These are phyloP conservation scores for Gadus macrocephalus DNA, from an alignment of 2,113 vertebrate genomes.

Conservation along the genomic window DNA sequence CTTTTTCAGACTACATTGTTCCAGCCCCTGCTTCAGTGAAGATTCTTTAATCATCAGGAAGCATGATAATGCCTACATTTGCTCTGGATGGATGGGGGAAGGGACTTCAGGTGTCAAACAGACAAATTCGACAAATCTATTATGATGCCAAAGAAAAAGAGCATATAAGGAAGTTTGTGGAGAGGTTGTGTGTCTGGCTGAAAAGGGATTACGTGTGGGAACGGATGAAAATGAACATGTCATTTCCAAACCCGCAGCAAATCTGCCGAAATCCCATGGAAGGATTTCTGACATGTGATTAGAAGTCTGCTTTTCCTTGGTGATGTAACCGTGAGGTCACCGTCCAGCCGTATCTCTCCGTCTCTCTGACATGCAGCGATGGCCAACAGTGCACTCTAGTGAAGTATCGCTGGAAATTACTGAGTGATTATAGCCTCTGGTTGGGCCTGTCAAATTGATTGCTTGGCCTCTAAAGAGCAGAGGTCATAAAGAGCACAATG, in stretches of 20 bases:
- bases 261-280: constrained; percentile 45
- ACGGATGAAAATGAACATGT: constrained; percentile 18
- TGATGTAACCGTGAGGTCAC: constrained; percentile 5
- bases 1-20: constrained; percentile 38
- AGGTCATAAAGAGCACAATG: too few species aligned
- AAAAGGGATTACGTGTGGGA: constrained; percentile 52
- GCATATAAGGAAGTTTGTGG: constrained; percentile 22
- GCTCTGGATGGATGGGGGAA: constrained; percentile 42
- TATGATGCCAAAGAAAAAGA: constrained; percentile 42
- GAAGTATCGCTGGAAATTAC: too few species aligned
- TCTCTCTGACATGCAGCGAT: too few species aligned
- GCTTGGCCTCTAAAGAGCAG: constrained; percentile 11
- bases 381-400: too few species aligned
- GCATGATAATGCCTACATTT: constrained; percentile 38
- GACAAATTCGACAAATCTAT: constrained; percentile 52
- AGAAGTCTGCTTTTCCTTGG: constrained; percentile 22
- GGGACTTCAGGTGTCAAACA: constrained; percentile 38
- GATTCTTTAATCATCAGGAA: constrained; percentile 43
- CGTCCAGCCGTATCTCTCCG: not conserved
- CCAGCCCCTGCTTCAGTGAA: constrained; percentile 39
- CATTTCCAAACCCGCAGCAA: constrained; percentile 32
- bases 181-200: constrained; percentile 32
- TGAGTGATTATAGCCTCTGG: too few species aligned
- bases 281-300: constrained; percentile 39
- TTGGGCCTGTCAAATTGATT: too few species aligned